Evolutionary conservation across 2,113 vertebrate species (phyloP).

Genomic region (Mesocricetus auratus): DNA sequence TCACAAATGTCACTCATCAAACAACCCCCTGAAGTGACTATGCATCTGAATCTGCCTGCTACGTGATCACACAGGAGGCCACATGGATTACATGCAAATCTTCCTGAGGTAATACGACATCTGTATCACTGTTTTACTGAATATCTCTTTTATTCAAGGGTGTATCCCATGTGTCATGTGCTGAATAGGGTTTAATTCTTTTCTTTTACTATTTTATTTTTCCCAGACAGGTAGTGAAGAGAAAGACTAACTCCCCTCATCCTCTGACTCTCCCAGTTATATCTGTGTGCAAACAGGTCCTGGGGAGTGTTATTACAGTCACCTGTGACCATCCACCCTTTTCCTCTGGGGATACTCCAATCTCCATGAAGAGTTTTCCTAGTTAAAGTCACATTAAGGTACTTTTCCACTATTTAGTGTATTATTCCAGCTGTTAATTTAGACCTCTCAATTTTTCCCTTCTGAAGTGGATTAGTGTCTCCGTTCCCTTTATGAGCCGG

Average conservation of each 20-base stretch:
- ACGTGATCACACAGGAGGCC: neutral
- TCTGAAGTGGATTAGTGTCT: neutral
- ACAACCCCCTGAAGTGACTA: neutral
- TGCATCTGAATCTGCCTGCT: neutral
- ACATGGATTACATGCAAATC: neutral
- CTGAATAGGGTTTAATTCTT: neutral
- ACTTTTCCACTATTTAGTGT: constrained; percentile 11
- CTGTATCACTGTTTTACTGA: neutral
- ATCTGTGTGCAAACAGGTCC: neutral
- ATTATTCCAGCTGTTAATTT: neutral
- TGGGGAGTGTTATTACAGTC: neutral
- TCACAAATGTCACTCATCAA: neutral
- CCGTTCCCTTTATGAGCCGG: neutral
- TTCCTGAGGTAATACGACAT: neutral
- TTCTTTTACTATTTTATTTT: neutral
- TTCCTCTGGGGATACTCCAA: neutral
- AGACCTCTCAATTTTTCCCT: neutral
- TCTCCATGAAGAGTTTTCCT: neutral
- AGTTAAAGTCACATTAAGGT: neutral
- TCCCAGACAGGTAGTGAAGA: neutral
- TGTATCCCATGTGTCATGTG: neutral
- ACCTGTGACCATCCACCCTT: neutral
- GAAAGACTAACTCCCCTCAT: neutral
- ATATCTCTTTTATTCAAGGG: neutral
- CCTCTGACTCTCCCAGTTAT: neutral